Base-by-base conservation (phyloP, 2,888 invertebrate species). In the Drosophila lutescens region DNA sequence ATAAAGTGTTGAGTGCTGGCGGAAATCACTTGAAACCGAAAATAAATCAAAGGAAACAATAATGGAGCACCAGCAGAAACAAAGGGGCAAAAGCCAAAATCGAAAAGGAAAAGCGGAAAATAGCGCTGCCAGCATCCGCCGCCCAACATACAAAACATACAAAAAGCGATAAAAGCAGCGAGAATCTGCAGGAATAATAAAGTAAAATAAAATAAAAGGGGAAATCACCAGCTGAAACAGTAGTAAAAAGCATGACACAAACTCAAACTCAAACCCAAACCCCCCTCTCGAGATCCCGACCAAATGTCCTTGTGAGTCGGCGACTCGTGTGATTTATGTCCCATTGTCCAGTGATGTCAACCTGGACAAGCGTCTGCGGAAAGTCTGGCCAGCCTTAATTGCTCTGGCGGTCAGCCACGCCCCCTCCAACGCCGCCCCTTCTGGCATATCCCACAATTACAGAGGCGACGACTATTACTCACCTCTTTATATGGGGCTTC, bases 11-110 rank as follows among this genome's bases (percentile, higher is more conserved):
- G 87, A 85, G 86, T 76, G 80, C 77, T 53, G 71, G 77, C 87
- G 89, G 85, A 88, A 86, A 86, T 86, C 89, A 86, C 89, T 86
- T 86, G 87, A 88, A 86, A 84, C 79, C 75, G 81, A 76, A 73
- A 59, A 86, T 86, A 88, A 86, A 88, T 86, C 85, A 86, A 88
- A 85, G 66, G 57, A 71, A 86, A 79, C 86, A 82, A 83, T 83
- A 88, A 83, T 76, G 83, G 76, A 47, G 54, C 54, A 66, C 65
- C 65, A 71, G 58, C 59, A 55, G 46, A 60, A 56, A 60, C 69
- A 74, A 74, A 49, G 50, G 10, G 63, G 17, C 49, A 32, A 23
- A 15, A 46, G 57, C 61, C 59, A 66, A 59, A 32, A 65, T 58
- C 56, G 55, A 66, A 68, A 56, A 56, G 44, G 63, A 56, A 68